Percentiles rank a stretch among this genome's conserved stretches.
Evolutionary conservation across 2,797 vertebrate species (phyloP).

Genomic region (Mallotus villosus): DNA sequence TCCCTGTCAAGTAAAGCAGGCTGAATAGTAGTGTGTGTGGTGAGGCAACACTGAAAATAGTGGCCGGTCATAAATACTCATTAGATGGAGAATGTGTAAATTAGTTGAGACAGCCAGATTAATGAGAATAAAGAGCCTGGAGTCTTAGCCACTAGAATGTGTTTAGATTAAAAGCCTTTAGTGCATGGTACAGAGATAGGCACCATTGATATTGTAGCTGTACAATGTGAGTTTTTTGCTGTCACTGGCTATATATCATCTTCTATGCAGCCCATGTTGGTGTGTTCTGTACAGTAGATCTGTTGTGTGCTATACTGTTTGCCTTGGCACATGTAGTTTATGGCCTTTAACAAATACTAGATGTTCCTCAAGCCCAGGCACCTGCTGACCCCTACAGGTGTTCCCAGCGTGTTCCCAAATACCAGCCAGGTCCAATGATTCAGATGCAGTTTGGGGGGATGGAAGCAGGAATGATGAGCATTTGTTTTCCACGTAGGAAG

Average conservation of each 20-base stretch:
- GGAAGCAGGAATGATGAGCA: too few relatives aligned
- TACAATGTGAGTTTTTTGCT: constrained; percentile 52
- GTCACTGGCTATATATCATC: constrained; percentile 30
- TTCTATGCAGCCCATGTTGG: neutral
- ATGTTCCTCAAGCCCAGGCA: too few relatives aligned
- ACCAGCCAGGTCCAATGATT: too few relatives aligned
- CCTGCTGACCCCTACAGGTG: too few relatives aligned
- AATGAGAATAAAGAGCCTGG: constrained; percentile 50
- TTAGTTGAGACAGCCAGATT: constrained; percentile 48
- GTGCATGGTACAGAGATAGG: constrained; percentile 38
- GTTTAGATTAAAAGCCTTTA: constrained; percentile 49
- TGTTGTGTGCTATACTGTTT: too few relatives aligned
- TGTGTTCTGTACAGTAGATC: too few relatives aligned
- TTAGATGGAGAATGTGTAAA: constrained; percentile 44
- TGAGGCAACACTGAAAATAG: constrained; percentile 1
- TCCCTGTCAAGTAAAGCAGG: neutral
- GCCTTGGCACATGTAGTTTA: too few relatives aligned
- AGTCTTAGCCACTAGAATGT: constrained; percentile 48
- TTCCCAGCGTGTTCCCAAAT: too few relatives aligned
- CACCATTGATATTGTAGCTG: constrained; percentile 31
- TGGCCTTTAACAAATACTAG: too few relatives aligned
- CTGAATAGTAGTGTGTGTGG: neutral
- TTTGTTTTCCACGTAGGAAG: too few relatives aligned
- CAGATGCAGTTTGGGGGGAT: too few relatives aligned
- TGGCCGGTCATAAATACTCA: constrained; percentile 49